Percentiles rank a stretch among this genome's conserved stretches.
These are phyloP conservation scores for Galbula dea DNA, from an alignment of 2,113 vertebrate genomes.

Conservation along the genomic window DNA sequence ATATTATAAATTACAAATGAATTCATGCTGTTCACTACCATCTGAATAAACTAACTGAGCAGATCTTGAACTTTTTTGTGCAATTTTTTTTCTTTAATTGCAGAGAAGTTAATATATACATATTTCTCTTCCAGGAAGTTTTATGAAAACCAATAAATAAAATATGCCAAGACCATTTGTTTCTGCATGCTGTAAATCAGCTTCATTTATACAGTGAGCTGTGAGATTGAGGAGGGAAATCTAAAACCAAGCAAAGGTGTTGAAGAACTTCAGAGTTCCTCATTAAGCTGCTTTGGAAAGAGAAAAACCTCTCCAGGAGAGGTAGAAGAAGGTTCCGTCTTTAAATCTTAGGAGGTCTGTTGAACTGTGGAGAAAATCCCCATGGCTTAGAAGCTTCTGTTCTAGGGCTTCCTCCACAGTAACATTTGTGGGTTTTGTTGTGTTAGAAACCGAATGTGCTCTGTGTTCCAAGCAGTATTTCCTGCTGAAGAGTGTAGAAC, in stretches of 20 bases:
- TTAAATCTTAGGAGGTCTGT: background rate
- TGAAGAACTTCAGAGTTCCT: background rate
- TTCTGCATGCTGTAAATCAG: background rate
- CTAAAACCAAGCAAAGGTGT: background rate
- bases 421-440: background rate
- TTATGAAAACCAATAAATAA: conserved; percentile 9
- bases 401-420: background rate
- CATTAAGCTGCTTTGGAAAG: background rate
- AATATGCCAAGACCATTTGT: background rate
- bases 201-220: background rate
- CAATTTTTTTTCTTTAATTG: background rate
- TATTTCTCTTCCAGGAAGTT: background rate
- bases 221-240: background rate
- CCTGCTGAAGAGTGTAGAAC: background rate
- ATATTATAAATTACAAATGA: background rate
- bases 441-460: background rate
- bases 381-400: background rate
- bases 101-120: background rate
- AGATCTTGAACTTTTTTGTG: background rate
- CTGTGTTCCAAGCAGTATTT: background rate
- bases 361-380: background rate
- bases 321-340: background rate
- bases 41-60: background rate
- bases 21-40: background rate
- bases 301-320: background rate